Conservation (phyloP, 2,888 invertebrate species). For the Halictus ligatus region DNA sequence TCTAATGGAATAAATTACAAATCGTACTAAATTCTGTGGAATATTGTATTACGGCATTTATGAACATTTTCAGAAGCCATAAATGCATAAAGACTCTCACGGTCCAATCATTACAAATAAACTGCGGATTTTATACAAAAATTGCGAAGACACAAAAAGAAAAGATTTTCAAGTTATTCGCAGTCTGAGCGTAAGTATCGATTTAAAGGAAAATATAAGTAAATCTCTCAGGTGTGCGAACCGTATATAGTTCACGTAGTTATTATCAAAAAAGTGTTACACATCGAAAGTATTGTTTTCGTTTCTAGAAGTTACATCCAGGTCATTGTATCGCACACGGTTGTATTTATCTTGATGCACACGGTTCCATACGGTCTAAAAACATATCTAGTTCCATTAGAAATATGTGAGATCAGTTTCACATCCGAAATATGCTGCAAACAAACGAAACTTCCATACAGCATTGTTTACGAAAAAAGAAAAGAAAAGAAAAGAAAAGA, state of each 20-base stretch:
- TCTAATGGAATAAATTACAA: no score
- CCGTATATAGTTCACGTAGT: not conserved
- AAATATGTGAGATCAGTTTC: not conserved
- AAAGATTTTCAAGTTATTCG: not conserved
- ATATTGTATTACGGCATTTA: no score
- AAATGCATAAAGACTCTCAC: no score
- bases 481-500: no score
- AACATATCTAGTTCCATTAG: conserved; percentile 1
- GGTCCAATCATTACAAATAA: no score
- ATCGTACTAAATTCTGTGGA: no score
- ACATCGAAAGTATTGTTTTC: not conserved
- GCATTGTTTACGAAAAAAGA: not conserved
- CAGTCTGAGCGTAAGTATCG: no score
- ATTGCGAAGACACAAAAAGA: not conserved
- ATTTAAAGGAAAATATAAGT: not conserved
- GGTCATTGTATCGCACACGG: not conserved
- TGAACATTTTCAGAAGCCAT: no score
- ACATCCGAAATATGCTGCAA: not conserved
- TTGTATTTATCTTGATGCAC: not conserved
- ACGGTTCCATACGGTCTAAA: not conserved
- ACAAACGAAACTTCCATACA: not conserved
- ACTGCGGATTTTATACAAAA: not conserved
- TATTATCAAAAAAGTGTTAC: not conserved
- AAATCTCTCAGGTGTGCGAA: not conserved
- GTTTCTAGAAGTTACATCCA: no score